These are phyloP conservation scores for Sterna hirundo DNA, from an alignment of 2,113 vertebrate species.

Conservation along the genomic window DNA sequence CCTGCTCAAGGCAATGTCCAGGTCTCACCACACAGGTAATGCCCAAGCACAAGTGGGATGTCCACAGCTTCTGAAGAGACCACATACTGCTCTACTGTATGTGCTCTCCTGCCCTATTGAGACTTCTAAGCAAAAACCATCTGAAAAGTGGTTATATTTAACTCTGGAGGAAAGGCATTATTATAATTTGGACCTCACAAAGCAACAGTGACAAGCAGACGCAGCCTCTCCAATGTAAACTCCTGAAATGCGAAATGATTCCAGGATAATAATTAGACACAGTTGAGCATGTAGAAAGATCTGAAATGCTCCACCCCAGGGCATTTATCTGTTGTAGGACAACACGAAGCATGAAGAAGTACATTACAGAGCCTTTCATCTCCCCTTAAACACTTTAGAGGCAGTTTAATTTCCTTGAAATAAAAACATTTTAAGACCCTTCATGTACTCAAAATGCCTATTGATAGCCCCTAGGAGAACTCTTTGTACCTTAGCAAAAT, in stretches of 20 bases:
- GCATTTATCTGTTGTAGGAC: slow-evolving; percentile 11
- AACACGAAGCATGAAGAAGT: not conserved
- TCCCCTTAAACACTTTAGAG: not conserved
- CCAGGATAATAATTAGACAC: slow-evolving; percentile 13
- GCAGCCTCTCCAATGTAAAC: not conserved
- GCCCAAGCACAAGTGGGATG: not conserved
- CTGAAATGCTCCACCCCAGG: not conserved
- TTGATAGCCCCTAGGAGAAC: not conserved
- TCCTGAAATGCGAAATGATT: not conserved
- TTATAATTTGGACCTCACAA: not conserved
- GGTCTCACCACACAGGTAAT: not conserved
- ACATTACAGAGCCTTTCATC: not conserved
- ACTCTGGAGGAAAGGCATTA: not conserved
- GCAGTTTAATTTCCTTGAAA: not conserved
- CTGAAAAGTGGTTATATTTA: slow-evolving; percentile 30
- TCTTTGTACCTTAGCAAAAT: not conserved
- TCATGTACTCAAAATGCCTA: not conserved
- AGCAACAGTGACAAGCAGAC: not conserved
- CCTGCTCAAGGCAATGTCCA: not conserved
- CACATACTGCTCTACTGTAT: not conserved
- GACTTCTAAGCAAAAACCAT: not conserved
- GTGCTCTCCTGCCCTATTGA: not conserved
- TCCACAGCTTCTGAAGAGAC: not conserved
- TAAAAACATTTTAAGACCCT: not conserved
- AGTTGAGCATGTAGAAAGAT: not conserved